phyloP scores from a whole-genome alignment of 2,888 invertebrate species.

The Zygothrica quintamaculata region DNA sequence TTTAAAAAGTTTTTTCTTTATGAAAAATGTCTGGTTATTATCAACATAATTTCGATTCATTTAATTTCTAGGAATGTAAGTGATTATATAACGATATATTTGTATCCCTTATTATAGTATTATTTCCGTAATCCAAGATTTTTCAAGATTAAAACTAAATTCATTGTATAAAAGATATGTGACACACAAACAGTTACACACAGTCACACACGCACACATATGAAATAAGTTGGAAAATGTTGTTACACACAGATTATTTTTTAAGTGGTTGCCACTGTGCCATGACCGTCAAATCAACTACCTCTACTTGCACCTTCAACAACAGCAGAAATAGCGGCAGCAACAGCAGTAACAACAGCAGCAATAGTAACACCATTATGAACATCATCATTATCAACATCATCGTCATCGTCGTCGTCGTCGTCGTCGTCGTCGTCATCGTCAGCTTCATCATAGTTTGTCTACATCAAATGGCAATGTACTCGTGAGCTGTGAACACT shows the following conservation, averaged over 20 bases:
- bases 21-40: too few relatives aligned
- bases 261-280: constrained; percentile 23
- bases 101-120: too few relatives aligned
- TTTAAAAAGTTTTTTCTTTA: too few relatives aligned
- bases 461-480: constrained; percentile 39
- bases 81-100: too few relatives aligned
- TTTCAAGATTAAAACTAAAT: too few relatives aligned
- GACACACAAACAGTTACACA: background rate
- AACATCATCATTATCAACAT: background rate
- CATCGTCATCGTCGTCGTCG: background rate
- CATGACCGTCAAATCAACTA: constrained; percentile 30
- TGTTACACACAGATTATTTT: constrained; percentile 36
- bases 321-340: too few relatives aligned
- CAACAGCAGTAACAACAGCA: background rate
- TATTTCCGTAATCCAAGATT: too few relatives aligned
- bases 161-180: too few relatives aligned
- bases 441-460: background rate
- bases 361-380: background rate
- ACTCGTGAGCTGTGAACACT: constrained; percentile 59
- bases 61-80: too few relatives aligned
- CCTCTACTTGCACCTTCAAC: background rate
- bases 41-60: too few relatives aligned
- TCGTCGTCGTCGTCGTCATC: constrained; percentile 9
- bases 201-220: background rate
- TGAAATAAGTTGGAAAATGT: background rate